A percentile compares a stretch with the other conserved stretches of the same genome.
These are phyloP conservation scores for Oriolus oriolus DNA, from an alignment of 2,113 vertebrate species.

Conservation along the genomic window DNA sequence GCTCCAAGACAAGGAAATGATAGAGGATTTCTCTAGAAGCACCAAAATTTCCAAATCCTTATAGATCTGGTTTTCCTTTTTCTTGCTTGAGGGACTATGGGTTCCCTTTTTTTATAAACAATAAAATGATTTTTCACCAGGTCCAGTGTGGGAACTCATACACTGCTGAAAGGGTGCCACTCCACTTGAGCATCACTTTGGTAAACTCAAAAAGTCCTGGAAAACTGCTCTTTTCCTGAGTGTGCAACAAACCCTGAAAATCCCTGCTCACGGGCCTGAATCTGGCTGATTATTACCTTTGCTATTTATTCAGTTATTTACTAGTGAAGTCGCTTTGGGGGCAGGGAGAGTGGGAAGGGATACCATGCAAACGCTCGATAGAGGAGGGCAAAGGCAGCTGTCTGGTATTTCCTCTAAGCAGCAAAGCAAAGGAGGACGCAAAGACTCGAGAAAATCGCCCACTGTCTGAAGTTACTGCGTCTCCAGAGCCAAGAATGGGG, in stretches of 20 bases:
- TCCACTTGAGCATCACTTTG: background rate
- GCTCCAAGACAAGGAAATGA: background rate
- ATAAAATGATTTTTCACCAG: background rate
- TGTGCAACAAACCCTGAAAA: background rate
- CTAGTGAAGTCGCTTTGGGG: background rate
- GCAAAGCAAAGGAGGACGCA: background rate
- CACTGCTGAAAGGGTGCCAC: background rate
- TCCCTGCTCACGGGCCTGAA: background rate
- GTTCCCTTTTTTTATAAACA: background rate
- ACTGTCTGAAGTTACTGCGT: background rate
- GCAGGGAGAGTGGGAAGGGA: background rate
- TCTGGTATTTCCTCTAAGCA: background rate
- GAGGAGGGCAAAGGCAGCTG: background rate
- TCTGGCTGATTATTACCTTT: constrained; percentile 5
- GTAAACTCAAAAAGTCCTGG: background rate
- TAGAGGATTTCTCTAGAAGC: background rate
- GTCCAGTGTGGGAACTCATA: background rate
- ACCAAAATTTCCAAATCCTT: background rate
- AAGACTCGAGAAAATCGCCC: background rate
- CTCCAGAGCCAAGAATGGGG: background rate
- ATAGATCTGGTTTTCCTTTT: background rate
- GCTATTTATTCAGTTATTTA: background rate
- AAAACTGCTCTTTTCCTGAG: background rate
- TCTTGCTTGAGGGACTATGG: background rate
- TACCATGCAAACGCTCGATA: background rate